Conservation (phyloP, 2,797 vertebrate species). For the Xenops minutus region DNA sequence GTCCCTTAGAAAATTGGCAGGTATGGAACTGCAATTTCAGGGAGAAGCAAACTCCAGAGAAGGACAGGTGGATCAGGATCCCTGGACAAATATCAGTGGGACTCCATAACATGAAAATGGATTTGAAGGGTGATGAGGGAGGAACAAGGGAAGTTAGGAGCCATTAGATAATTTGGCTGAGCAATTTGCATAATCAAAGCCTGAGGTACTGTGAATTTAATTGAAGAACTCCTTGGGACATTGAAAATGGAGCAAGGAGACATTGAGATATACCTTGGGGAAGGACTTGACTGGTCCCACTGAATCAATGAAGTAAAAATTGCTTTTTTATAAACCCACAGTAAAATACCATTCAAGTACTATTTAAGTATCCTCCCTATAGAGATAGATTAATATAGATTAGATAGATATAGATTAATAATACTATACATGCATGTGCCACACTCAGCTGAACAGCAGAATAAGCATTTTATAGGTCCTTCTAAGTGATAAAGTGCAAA, state of each 20-base stretch:
- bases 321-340: neutral
- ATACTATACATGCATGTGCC: neutral
- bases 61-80: neutral
- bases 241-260: neutral
- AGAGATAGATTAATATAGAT: too few relatives aligned
- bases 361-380: slow-evolving; percentile 10
- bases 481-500: slow-evolving; percentile 34
- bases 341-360: slow-evolving; percentile 13
- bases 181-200: neutral
- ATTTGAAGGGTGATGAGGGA: neutral
- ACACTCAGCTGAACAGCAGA: neutral
- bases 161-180: neutral
- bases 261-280: neutral
- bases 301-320: slow-evolving; percentile 6
- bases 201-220: neutral
- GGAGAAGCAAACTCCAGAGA: neutral
- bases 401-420: too few relatives aligned
- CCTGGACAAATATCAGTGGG: neutral
- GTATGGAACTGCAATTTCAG: neutral
- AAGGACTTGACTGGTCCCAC: neutral
- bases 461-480: slow-evolving; percentile 13
- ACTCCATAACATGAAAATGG: neutral
- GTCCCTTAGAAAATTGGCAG: neutral
- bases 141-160: neutral
- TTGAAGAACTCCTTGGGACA: neutral